phyloP scores from a whole-genome alignment of 2,797 vertebrate genomes.

The Amniataba percoides region DNA sequence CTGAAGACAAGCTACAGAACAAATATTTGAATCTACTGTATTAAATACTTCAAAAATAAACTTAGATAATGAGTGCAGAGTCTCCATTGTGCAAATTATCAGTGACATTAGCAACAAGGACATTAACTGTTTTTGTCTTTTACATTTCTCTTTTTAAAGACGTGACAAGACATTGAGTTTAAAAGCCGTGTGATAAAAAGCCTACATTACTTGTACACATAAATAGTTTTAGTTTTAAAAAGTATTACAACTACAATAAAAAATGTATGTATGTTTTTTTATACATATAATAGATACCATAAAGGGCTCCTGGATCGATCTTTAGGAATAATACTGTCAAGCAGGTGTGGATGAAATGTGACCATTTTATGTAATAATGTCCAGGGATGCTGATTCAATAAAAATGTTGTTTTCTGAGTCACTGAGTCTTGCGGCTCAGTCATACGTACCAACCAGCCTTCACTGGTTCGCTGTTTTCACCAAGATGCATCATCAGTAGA shows the following conservation, averaged over 20 bases:
- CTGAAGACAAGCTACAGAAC: neutral
- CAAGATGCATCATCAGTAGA: too few relatives aligned
- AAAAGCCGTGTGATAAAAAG: neutral
- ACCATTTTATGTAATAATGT: neutral
- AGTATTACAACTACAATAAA: neutral
- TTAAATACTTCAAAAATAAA: too few relatives aligned
- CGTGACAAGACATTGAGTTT: neutral
- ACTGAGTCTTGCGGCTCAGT: neutral
- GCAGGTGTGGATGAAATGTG: conserved; percentile 8
- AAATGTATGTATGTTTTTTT: neutral
- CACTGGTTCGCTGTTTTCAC: too few relatives aligned
- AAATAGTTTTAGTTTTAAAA: neutral
- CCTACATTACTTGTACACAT: neutral
- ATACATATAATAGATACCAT: neutral
- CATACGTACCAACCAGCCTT: too few relatives aligned
- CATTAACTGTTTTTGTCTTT: neutral
- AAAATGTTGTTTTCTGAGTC: conserved; percentile 13
- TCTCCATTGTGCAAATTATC: neutral
- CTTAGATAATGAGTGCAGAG: neutral
- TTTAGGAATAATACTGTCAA: neutral
- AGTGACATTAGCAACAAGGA: neutral
- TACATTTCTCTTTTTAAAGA: neutral
- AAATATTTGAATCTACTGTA: too few relatives aligned
- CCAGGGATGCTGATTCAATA: conserved; percentile 20
- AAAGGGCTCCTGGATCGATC: neutral